Percentiles rank a stretch among this genome's conserved stretches.
These are phyloP conservation scores for Propithecus perrieri DNA, from an alignment of 2,797 vertebrate genomes.

Conservation along the genomic window DNA sequence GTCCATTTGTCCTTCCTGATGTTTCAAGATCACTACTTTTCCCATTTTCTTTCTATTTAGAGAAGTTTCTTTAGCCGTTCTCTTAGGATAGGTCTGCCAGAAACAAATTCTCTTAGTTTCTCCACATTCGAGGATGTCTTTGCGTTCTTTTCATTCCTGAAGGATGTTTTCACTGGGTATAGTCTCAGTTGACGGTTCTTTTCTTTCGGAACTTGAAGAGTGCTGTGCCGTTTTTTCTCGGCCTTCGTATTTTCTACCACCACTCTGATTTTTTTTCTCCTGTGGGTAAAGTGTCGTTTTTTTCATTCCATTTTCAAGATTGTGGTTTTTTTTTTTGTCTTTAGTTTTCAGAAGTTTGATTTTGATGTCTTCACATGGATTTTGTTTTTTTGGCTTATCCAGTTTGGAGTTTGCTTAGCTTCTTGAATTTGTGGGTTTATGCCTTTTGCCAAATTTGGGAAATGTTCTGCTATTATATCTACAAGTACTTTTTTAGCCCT, in stretches of 20 bases:
- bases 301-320: background rate
- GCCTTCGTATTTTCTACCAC: background rate
- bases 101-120: background rate
- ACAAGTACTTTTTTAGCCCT: background rate
- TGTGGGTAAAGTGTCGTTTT: background rate
- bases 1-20: background rate
- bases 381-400: too few species aligned
- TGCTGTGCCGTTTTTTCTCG: background rate
- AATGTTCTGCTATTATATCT: background rate
- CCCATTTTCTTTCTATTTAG: background rate
- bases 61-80: background rate
- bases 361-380: too few species aligned
- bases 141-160: background rate
- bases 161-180: background rate
- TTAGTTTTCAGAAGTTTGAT: too few species aligned
- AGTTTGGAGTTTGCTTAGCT: too few species aligned
- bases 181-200: background rate
- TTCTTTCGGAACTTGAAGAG: background rate
- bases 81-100: background rate
- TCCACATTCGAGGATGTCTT: background rate
- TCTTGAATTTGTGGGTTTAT: too few species aligned
- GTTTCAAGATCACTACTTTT: background rate
- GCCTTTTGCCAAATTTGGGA: too few species aligned
- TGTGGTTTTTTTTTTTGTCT: too few species aligned
- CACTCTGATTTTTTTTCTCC: background rate